Percentiles rank a stretch among this genome's conserved stretches.
Evolutionary conservation across 2,797 vertebrate species (phyloP).

Genomic region (Platyrinchus mystaceus): DNA sequence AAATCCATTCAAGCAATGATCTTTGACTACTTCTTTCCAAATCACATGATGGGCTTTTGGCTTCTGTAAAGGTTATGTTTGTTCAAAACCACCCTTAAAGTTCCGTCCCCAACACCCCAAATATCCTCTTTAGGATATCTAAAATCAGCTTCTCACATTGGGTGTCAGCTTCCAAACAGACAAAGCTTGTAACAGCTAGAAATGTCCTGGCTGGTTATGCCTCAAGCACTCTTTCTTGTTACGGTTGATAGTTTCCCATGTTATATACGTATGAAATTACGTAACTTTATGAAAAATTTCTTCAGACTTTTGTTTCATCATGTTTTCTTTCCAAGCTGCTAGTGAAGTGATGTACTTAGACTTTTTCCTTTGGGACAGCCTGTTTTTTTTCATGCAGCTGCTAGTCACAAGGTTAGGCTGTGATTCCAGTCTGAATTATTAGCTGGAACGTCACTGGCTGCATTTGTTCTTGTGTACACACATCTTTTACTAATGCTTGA

Average conservation of each 20-base stretch:
- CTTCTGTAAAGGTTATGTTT: conserved; percentile 2
- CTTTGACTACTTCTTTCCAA: neutral
- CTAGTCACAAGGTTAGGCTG: neutral
- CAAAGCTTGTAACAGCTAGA: neutral
- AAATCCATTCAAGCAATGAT: neutral
- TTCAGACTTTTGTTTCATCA: neutral
- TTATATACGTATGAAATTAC: neutral
- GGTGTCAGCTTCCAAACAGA: neutral
- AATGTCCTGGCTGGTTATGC: neutral
- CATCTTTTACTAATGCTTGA: neutral
- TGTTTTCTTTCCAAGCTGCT: neutral
- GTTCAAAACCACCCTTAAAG: neutral
- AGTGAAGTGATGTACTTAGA: neutral
- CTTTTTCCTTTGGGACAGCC: neutral
- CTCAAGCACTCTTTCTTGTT: neutral
- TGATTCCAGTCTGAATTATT: neutral
- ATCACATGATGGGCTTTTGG: neutral
- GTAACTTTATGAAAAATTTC: neutral
- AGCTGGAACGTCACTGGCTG: neutral
- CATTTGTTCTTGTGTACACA: neutral
- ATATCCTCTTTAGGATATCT: neutral
- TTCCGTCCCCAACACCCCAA: neutral
- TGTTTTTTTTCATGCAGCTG: neutral
- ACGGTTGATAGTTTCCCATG: neutral
- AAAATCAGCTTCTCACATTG: neutral